Base-by-base conservation (phyloP, 2,888 invertebrate genomes). In the Tribolium freemani region DNA sequence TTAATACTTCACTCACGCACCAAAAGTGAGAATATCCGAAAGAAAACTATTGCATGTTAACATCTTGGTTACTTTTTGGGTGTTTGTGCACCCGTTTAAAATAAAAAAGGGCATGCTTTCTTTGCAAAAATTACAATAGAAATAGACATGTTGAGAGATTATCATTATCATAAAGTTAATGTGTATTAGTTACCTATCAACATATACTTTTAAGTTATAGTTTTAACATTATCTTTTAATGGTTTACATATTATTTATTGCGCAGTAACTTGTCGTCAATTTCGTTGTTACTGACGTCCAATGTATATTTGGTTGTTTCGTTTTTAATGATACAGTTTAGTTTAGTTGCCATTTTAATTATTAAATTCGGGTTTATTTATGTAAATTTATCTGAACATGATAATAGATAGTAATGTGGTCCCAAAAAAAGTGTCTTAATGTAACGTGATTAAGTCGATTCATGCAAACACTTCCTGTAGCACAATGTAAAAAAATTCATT, bases 401-500 rank as follows among this genome's bases (percentile, higher is more conserved):
- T 38, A 6, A 38, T 38, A 38, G n/a, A 38, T 38, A 38, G n/a
- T 8, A 38, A 38, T 38, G n/a, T 26, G 26, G 5, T 26, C 26
- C 0, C 26, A 10, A 9, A 60, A 48, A 46, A 60, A 48, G 6
- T 21, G 45, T 60, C 60, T 8, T 60, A 21, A 46, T 46, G 60
- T 48, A 20, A 3, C 16, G 5, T 6, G 26, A 46, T 45, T 20
- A 21, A 48, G 26, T 60, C 30, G 30, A 60, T 60, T 60, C 60
- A 60, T 60, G 30, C 20, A 16, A 46, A 60, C 48, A 48, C 10
- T 60, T 48, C 58, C 46, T 30, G 48, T 48, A 45, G 60, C 38
- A 38, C 6, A 44, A 60, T 10, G 46, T 21, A n/a, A 26, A 48
- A 20, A 20, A 10, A 20, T 68, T 58, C 68, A 68, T 68, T 68